phyloP scores from a whole-genome alignment of 2,888 invertebrate species.

The Protodeltote pygarga region DNA sequence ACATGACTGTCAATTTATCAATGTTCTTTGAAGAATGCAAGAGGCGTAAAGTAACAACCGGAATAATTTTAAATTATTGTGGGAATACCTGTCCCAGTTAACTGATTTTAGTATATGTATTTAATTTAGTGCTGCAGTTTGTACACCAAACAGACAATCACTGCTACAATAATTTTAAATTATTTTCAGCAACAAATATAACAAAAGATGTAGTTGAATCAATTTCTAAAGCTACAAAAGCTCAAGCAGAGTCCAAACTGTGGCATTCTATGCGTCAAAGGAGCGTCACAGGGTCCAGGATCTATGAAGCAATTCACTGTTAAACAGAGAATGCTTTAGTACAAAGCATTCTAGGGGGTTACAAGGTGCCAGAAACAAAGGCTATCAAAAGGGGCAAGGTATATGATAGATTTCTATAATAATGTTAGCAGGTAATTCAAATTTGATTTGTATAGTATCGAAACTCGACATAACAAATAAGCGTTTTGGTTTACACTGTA shows the following conservation, averaged over 20 bases:
- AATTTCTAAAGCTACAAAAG: constrained; percentile 5
- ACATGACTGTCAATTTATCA: constrained; percentile 1
- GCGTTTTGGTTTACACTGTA: no score
- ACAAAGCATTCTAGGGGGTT: constrained; percentile 15
- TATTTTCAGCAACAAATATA: background rate
- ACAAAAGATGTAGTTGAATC: constrained; percentile 1
- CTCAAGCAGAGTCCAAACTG: constrained; percentile 9
- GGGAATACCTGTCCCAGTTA: background rate
- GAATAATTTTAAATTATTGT: constrained; percentile 8
- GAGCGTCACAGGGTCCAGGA: constrained; percentile 10
- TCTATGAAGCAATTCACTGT: constrained; percentile 9
- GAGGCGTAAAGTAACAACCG: constrained; percentile 1
- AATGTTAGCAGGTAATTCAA: no score
- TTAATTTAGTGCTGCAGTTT: constrained; percentile 10
- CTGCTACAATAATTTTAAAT: constrained; percentile 1
- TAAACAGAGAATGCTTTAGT: constrained; percentile 11
- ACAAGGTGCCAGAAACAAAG: constrained; percentile 11
- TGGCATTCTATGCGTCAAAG: constrained; percentile 13
- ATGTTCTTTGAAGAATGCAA: constrained; percentile 7
- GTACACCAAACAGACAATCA: constrained; percentile 2
- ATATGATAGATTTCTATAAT: no score
- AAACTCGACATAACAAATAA: no score
- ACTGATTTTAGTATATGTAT: no score
- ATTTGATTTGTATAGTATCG: no score
- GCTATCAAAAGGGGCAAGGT: constrained; percentile 11